Base-by-base conservation (phyloP, 2,888 invertebrate species). In the Drosophila quasianomalipes region DNA sequence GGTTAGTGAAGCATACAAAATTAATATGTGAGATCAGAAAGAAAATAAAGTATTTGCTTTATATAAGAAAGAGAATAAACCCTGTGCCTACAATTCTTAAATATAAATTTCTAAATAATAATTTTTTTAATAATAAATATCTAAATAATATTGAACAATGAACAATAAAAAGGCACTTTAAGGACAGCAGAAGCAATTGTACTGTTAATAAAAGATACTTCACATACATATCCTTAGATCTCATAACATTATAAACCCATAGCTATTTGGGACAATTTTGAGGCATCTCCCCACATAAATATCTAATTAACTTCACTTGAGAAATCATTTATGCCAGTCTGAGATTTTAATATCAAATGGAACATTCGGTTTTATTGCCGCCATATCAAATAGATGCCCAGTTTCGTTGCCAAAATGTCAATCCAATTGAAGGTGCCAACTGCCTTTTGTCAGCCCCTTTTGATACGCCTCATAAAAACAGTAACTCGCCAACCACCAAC, bases 401-500 rank as follows among this genome's bases (percentile, higher is more conserved):
- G 10, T n/a, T 30, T 44, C 19, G 37, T 28, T 28, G 52, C 10
- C 30, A 52, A 72, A 79, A 81, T 75, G 54, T 31, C 79, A 73
- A 61, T 71, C 72, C 55, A 76, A 82, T 77, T 53, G 62, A 75
- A 70, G 75, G 74, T 62, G 33, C 49, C 62, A 64, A 62, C 73
- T 62, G 70, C 35, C 76, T 33, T 70, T 76, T 78, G 79, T 66
- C 59, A 30, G 39, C n/a, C 33, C 47, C 68, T 76, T 89, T 90
- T 54, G 85, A 70, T 58, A 82, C 69, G 91, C 83, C 55, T 71
- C 79, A 90, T 91, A 90, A 91, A 90, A 89, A 53, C 31, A 49
- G 66, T 22, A 74, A 30, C 37, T 61, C 37, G 33, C 70, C 59
- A 69, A 47, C 51, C 61, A 60, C 55, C 57, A 62, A 68, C 60